Percentiles rank a stretch among this genome's conserved stretches.
phyloP scores from a whole-genome alignment of 2,113 vertebrate species.

The Alosa alosa region DNA sequence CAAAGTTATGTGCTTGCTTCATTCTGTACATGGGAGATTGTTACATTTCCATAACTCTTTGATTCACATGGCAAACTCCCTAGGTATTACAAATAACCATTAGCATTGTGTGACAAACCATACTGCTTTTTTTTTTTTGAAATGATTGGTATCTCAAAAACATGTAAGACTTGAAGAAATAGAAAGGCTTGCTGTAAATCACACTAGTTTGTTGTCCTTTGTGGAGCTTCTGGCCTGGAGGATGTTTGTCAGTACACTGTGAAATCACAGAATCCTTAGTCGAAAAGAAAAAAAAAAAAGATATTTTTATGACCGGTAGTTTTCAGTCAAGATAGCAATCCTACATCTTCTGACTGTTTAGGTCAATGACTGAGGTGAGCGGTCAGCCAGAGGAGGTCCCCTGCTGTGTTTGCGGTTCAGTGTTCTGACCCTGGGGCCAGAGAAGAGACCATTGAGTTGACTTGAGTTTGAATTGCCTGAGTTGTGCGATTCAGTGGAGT shows the following conservation, averaged over 20 bases:
- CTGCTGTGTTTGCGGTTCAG: conserved; percentile 32
- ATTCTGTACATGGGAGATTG: neutral
- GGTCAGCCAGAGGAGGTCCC: conserved; percentile 13
- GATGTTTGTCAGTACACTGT: neutral
- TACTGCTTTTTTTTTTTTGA: neutral
- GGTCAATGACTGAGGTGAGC: neutral
- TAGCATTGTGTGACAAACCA: neutral
- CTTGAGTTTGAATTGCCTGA: conserved; percentile 69
- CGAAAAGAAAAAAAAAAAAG: neutral
- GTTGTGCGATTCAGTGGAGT: conserved; percentile 61
- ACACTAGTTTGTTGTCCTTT: neutral
- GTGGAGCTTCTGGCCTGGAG: neutral
- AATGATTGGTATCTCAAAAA: neutral
- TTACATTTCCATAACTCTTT: neutral
- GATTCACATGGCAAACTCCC: neutral
- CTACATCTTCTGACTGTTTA: neutral
- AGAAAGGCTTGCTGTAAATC: neutral
- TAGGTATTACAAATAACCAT: neutral
- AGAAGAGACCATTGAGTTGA: conserved; percentile 39
- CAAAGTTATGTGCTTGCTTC: conserved; percentile 17
- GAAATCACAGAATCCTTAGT: neutral
- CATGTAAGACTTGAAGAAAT: neutral
- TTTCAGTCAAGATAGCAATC: neutral
- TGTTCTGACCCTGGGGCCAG: conserved; percentile 44
- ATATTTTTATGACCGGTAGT: neutral